Evolutionary conservation across 1,140 invertebrate species (phyloP).

Genomic region (Sitodiplosis mosellana): DNA sequence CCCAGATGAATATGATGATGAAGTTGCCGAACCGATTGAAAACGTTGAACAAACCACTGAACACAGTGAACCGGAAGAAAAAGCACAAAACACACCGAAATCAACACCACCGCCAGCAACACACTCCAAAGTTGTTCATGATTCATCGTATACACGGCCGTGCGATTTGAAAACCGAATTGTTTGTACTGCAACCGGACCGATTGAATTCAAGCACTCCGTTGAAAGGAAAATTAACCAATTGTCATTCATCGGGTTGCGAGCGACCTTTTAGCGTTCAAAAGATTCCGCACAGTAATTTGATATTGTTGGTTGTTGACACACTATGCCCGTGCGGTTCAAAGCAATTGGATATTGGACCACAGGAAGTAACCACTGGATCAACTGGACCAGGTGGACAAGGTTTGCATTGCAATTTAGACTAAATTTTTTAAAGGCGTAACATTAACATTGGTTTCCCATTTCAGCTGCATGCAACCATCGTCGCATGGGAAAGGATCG

Average conservation of each 20-base stretch:
- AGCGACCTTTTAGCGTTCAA: slow-evolving; percentile 82
- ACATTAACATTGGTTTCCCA: background rate
- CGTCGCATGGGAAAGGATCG: slow-evolving; percentile 32
- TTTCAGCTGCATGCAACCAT: slow-evolving; percentile 27
- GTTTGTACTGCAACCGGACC: slow-evolving; percentile 63
- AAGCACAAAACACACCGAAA: slow-evolving; percentile 19
- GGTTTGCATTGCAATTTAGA: background rate
- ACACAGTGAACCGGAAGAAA: slow-evolving; percentile 11
- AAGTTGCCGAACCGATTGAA: slow-evolving; percentile 17
- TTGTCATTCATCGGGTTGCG: slow-evolving; percentile 74
- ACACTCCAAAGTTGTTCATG: slow-evolving; percentile 24
- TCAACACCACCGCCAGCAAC: slow-evolving; percentile 24
- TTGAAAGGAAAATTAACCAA: slow-evolving; percentile 71
- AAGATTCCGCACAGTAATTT: slow-evolving; percentile 83
- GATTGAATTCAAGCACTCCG: slow-evolving; percentile 60
- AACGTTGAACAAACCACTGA: slow-evolving; percentile 14
- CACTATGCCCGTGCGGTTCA: slow-evolving; percentile 69
- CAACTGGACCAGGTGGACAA: slow-evolving; percentile 4
- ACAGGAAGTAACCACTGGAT: slow-evolving; percentile 37
- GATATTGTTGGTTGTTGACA: slow-evolving; percentile 75
- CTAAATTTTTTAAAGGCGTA: background rate
- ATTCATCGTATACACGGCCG: slow-evolving; percentile 39
- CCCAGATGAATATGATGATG: slow-evolving; percentile 20
- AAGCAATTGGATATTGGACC: slow-evolving; percentile 65
- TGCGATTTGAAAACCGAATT: slow-evolving; percentile 78